Evolutionary conservation across 2,797 vertebrate species (phyloP), one percentile per base, ranked within the genome.

Genomic region (Numenius phaeopus): DNA sequence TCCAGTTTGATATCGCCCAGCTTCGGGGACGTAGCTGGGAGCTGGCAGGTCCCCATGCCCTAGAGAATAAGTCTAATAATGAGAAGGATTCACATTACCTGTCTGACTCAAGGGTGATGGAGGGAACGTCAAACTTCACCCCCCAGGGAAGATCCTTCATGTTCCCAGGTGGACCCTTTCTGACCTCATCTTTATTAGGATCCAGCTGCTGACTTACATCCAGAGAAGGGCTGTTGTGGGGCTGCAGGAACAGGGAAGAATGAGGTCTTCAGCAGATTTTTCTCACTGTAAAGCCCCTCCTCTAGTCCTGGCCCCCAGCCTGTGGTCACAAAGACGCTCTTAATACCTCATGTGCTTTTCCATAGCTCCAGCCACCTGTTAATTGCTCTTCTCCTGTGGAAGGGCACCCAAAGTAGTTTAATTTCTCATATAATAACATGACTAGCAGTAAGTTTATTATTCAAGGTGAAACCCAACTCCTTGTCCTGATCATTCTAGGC

Each of bases 51-150:
- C 32, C 34, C 47, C 14, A 14, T 59, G 21, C 29, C 54, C 46
- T 69, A 40, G 27, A 80, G 32, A 89, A 19, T 37, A 26, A 30
- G 20, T 64, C 19, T 67, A 44, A 66, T 34, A 58, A 80, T 22
- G 22, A 72, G 34, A 62, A 59, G 29, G 40, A 10, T 46, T n/a
- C 37, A 39, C 23, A 39, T 78, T 92, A 98, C 98, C 98, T 98
- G 80, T 98, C 96, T 40, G 90, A 93, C 52, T 98, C 94, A 24
- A 96, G 78, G 18, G 88, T 84, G 42, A 73, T 71, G 3, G 86
- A 96, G 4, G 95, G 91, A 88, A 97, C 78, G 37, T 94, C 92
- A 34, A 75, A 92, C 70, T 93, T 97, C 72, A 89, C 7, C 5
- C 93, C 75, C 64, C 89, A 59, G 0, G 79, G 83, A 79, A 89